Conservation (phyloP, 2,113 vertebrate genomes). For the Centropristis striata region DNA sequence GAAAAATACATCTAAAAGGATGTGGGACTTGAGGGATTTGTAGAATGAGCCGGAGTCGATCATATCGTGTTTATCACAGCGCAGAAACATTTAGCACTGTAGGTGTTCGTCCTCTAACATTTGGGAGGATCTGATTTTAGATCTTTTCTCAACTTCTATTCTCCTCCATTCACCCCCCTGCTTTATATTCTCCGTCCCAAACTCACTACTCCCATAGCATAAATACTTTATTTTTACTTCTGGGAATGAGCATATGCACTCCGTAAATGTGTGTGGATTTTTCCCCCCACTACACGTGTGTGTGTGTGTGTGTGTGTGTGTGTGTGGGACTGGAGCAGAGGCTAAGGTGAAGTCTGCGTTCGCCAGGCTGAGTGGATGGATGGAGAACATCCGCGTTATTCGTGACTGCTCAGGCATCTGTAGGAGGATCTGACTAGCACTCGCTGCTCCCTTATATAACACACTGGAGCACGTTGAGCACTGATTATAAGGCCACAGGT, state of each 20-base stretch:
- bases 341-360: slow-evolving; percentile 64
- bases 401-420: slow-evolving; percentile 87
- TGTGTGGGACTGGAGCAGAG: slow-evolving; percentile 63
- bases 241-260: slow-evolving; percentile 15
- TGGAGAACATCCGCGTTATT: slow-evolving; percentile 80
- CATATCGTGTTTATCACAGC: slow-evolving; percentile 17
- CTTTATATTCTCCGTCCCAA: background rate
- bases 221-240: background rate
- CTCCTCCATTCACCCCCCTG: slow-evolving; percentile 10
- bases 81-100: slow-evolving; percentile 45
- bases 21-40: slow-evolving; percentile 20
- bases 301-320: slow-evolving; percentile 39
- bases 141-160: slow-evolving; percentile 13
- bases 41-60: slow-evolving; percentile 27
- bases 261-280: background rate
- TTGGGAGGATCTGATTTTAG: slow-evolving; percentile 34
- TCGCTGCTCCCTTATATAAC: slow-evolving; percentile 83
- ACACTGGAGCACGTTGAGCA: slow-evolving; percentile 63
- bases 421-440: slow-evolving; percentile 86
- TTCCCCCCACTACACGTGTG: background rate
- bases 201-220: background rate
- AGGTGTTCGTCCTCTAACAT: slow-evolving; percentile 8
- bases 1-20: slow-evolving; percentile 42
- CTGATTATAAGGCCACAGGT: slow-evolving; percentile 80
- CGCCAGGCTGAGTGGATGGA: slow-evolving; percentile 67